Evolutionary conservation across 2,888 invertebrate genomes (phyloP).

Genomic region (Autographa pulchrina): DNA sequence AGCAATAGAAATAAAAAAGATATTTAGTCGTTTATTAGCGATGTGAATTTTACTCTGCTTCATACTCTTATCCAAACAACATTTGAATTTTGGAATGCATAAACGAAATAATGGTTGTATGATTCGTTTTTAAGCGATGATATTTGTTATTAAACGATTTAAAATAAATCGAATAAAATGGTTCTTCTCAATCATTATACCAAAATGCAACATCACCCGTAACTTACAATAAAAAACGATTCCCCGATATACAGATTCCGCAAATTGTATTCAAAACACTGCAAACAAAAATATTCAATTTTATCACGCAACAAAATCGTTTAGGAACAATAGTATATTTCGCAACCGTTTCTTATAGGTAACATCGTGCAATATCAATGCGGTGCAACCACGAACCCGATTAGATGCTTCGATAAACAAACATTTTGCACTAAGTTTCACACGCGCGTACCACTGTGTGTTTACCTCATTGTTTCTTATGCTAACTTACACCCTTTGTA

Average conservation of each 20-base stretch:
- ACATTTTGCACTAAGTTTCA: slow-evolving; percentile 68
- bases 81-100: too few relatives aligned
- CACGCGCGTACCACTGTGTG: slow-evolving; percentile 67
- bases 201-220: slow-evolving; percentile 39
- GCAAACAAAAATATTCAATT: slow-evolving; percentile 53
- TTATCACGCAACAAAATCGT: slow-evolving; percentile 68
- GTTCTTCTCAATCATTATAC: background rate
- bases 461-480: slow-evolving; percentile 73
- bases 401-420: slow-evolving; percentile 77
- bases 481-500: slow-evolving; percentile 66
- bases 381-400: slow-evolving; percentile 71
- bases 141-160: too few relatives aligned
- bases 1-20: too few relatives aligned
- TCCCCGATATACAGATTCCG: slow-evolving; percentile 27
- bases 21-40: too few relatives aligned
- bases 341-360: slow-evolving; percentile 70
- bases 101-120: too few relatives aligned
- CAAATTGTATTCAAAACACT: slow-evolving; percentile 58
- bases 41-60: too few relatives aligned
- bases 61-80: too few relatives aligned
- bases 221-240: slow-evolving; percentile 50
- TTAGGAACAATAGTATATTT: slow-evolving; percentile 74
- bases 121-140: background rate
- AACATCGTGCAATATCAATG: slow-evolving; percentile 76
- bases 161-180: background rate